These are phyloP conservation scores for Nipponia nippon DNA, from an alignment of 2,113 vertebrate genomes.

Conservation along the genomic window DNA sequence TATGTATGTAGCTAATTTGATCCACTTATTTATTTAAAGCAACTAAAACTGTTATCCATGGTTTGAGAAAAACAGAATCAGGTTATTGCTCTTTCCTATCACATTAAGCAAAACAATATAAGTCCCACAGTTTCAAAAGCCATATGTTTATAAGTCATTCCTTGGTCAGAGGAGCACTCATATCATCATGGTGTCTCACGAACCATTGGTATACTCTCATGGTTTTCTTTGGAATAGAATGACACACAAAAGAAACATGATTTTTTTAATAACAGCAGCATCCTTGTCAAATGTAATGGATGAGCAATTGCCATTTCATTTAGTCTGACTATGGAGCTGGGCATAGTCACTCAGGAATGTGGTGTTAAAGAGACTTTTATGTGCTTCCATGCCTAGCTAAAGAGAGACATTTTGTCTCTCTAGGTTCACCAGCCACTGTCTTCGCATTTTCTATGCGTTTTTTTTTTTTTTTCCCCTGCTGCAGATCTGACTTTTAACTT, in stretches of 20 bases:
- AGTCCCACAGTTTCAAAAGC: background rate
- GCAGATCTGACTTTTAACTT: background rate
- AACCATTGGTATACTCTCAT: background rate
- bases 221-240: background rate
- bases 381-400: background rate
- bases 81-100: background rate
- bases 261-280: background rate
- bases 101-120: background rate
- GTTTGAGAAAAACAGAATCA: background rate
- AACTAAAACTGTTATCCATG: background rate
- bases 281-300: background rate
- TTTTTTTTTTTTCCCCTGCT: background rate
- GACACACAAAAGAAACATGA: background rate
- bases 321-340: background rate
- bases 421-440: background rate
- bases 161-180: background rate
- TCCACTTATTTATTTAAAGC: background rate
- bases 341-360: background rate
- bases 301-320: background rate
- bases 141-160: background rate
- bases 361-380: background rate
- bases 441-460: background rate
- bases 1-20: background rate
- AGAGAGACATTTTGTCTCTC: background rate
- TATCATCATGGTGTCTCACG: background rate